Conservation (phyloP, 2,113 vertebrate species). For the Baryphthengus martii region DNA sequence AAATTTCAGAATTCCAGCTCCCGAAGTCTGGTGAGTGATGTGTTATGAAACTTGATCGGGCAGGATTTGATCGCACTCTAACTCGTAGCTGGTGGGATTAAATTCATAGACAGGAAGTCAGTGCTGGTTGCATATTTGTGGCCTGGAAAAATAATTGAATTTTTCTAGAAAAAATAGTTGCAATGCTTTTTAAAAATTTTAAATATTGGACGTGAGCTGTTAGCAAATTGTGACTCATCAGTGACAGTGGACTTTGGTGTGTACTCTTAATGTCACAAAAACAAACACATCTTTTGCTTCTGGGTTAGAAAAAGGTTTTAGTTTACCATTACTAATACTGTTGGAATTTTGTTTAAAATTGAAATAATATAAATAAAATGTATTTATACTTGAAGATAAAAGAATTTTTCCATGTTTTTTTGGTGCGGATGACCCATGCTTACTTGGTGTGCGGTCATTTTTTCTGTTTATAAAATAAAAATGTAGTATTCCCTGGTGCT, state of each 20-base stretch:
- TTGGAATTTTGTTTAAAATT: slow-evolving; percentile 70
- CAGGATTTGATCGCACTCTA: slow-evolving; percentile 19
- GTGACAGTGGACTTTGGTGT: slow-evolving; percentile 48
- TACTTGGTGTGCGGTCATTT: neutral
- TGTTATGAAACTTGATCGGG: slow-evolving; percentile 34
- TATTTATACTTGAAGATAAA: slow-evolving; percentile 36
- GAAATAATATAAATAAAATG: slow-evolving; percentile 57
- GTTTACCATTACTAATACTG: slow-evolving; percentile 51
- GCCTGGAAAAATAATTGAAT: slow-evolving; percentile 13
- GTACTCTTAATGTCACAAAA: slow-evolving; percentile 41
- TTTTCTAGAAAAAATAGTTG: slow-evolving; percentile 31
- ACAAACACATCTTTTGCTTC: slow-evolving; percentile 56
- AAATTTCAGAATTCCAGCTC: slow-evolving; percentile 30
- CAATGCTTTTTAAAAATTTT: slow-evolving; percentile 13
- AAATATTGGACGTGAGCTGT: slow-evolving; percentile 1
- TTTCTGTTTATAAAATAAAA: neutral
- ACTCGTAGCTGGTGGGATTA: slow-evolving; percentile 30
- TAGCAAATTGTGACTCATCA: slow-evolving; percentile 58
- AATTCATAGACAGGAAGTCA: slow-evolving; percentile 48
- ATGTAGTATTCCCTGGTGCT: neutral
- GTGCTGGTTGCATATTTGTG: slow-evolving; percentile 46
- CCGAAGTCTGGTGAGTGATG: slow-evolving; percentile 7
- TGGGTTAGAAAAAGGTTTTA: slow-evolving; percentile 50
- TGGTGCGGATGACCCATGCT: neutral
- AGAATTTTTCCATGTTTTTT: slow-evolving; percentile 19